Evolutionary conservation across 2,888 invertebrate genomes (phyloP), one percentile per base, ranked within the genome.

Genomic region (Eretmocerus hayati): DNA sequence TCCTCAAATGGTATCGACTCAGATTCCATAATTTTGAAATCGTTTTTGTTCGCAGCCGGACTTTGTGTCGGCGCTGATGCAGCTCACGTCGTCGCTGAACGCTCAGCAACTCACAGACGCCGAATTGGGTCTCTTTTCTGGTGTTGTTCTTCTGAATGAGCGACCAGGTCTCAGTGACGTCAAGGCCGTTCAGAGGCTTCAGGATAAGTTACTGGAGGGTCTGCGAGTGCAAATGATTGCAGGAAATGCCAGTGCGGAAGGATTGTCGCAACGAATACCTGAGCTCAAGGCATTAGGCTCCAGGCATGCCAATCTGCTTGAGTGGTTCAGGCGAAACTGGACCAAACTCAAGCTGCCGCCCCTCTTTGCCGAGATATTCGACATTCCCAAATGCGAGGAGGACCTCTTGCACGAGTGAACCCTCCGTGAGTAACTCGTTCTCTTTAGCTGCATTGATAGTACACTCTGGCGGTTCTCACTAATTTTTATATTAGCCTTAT

Each of bases 281-380:
- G 90, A 93, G 69, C 78, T 91, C 56, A 78, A 87, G 52, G 79
- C 83, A 26, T 78, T 96, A 45, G 91, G 94, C 26, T 77, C 78
- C 37, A 85, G 87, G 58, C 94, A 95, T 74, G 81, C 84, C 59
- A 83, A 85, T 57, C 84, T 90, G 63, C 77, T 95, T 63, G 83
- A 85, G 69, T 96, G 93, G 93, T 92, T 90, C 75, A 82, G 94
- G 59, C 80, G 84, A 62, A 84, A 88, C 74, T 94, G 93, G 93
- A 81, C 81, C 50, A 83, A 84, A 62, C 78, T 90, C 50, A 79
- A 86, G 54, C 79, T 95, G 62, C 95, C 95, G 39, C 92, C 94
- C 3, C 81, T 96, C 46, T 96, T 93, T 74, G 87, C 94, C 30
- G 96, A 96, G 75, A 92, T 95, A 62, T 96, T 93, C 75, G 95